phyloP scores from a whole-genome alignment of 2,888 invertebrate genomes.

The Orthosia gracilis region DNA sequence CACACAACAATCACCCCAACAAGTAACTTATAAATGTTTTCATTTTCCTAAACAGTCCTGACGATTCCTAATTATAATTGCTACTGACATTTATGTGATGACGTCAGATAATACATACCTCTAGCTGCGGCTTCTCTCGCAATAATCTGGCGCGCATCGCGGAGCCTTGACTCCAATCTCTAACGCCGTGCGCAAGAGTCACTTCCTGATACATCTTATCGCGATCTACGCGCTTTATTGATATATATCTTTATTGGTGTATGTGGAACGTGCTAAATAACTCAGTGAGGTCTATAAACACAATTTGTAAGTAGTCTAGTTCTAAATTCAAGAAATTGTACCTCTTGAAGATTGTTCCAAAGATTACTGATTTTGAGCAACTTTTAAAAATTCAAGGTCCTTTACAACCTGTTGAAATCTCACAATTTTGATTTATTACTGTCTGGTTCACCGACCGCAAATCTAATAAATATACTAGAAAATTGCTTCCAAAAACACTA shows the following conservation, averaged over 20 bases:
- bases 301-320: not conserved
- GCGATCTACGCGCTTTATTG: conserved; percentile 51
- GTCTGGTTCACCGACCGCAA: conserved; percentile 19
- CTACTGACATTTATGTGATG: conserved; percentile 9
- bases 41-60: conserved; percentile 9
- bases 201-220: conserved; percentile 68
- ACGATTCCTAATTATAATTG: conserved; percentile 27
- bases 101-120: conserved; percentile 16
- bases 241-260: conserved; percentile 57
- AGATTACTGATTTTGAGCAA: conserved; percentile 11
- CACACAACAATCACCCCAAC: not conserved
- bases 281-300: not conserved
- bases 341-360: conserved; percentile 5
- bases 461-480: conserved; percentile 14
- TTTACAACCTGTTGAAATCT: conserved; percentile 27
- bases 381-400: conserved; percentile 31
- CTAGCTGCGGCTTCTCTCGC: conserved; percentile 44
- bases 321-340: not conserved
- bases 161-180: conserved; percentile 66
- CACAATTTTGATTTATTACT: conserved; percentile 14
- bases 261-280: conserved; percentile 43
- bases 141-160: conserved; percentile 62
- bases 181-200: conserved; percentile 60
- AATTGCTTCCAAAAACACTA: conserved; percentile 18
- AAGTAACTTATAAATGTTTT: conserved; percentile 4